Percentiles rank a stretch among this genome's conserved stretches.
Conservation (phyloP, 2,113 vertebrate genomes). For the Eptatretus burgeri region DNA sequence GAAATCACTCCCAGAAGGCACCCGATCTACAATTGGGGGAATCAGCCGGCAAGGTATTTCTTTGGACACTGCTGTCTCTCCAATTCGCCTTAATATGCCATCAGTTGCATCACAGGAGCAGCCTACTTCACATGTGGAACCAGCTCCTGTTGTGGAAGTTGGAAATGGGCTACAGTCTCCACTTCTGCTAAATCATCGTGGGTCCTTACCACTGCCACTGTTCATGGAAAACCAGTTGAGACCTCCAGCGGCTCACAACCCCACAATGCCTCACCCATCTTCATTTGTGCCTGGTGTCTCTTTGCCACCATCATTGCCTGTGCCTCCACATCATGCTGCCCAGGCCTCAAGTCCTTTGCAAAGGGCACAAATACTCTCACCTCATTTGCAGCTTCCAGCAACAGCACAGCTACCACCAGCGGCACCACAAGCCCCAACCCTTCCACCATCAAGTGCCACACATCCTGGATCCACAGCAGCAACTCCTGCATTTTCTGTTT, state of each 20-base stretch:
- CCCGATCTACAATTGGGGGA: too few species aligned
- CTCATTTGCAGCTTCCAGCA: conserved; percentile 49
- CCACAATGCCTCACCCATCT: conserved; percentile 42
- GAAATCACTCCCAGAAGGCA: too few species aligned
- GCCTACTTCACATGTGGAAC: conserved; percentile 37
- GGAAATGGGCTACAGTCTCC: conserved; percentile 53
- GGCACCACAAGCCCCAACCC: conserved; percentile 42
- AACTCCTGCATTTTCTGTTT: conserved; percentile 34
- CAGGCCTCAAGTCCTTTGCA: conserved; percentile 77
- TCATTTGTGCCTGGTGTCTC: conserved; percentile 56
- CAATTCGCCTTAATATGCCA: conserved; percentile 37
- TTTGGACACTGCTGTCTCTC: too few species aligned
- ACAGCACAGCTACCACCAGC: conserved; percentile 44
- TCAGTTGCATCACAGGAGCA: conserved; percentile 30
- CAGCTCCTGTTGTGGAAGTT: conserved; percentile 45
- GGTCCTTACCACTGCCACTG: conserved; percentile 68
- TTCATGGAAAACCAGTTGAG: conserved; percentile 99
- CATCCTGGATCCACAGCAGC: conserved; percentile 21
- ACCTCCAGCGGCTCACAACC: conserved; percentile 72
- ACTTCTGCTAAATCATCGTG: conserved; percentile 91
- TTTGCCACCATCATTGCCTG: conserved; percentile 68
- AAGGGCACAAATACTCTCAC: conserved; percentile 43
- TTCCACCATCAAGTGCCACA: conserved; percentile 41
- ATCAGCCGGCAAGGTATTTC: too few species aligned
- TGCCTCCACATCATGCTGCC: conserved; percentile 43